phyloP scores from a whole-genome alignment of 1,140 invertebrate species.

The Drosophila miranda region DNA sequence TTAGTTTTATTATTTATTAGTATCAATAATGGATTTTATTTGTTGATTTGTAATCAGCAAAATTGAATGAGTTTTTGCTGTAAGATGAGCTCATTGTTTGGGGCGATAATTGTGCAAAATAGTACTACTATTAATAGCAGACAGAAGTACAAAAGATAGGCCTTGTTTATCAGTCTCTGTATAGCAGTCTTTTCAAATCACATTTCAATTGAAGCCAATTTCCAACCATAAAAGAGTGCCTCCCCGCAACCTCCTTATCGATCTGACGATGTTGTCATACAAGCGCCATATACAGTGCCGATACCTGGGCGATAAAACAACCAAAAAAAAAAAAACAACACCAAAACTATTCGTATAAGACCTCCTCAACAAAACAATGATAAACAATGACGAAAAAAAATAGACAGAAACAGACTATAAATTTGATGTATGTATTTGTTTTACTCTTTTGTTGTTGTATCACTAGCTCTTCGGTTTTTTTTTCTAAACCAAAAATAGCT shows the following conservation, averaged over 20 bases:
- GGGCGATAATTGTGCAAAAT: slow-evolving; percentile 14
- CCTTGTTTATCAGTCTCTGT: neutral
- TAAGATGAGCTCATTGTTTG: slow-evolving; percentile 29
- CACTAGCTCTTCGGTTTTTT: slow-evolving; percentile 13
- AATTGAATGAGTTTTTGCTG: slow-evolving; percentile 18
- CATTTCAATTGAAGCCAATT: slow-evolving; percentile 39
- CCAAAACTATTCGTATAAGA: slow-evolving; percentile 4
- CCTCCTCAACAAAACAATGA: slow-evolving; percentile 5
- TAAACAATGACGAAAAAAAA: slow-evolving; percentile 26
- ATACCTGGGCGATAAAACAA: slow-evolving; percentile 16
- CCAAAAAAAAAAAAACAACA: slow-evolving; percentile 5
- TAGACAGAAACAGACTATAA: slow-evolving; percentile 27
- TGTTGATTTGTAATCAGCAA: slow-evolving; percentile 9
- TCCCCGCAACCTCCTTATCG: slow-evolving; percentile 4
- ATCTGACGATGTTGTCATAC: slow-evolving; percentile 60
- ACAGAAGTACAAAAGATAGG: too few relatives aligned
- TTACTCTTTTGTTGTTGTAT: slow-evolving; percentile 27
- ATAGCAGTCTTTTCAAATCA: slow-evolving; percentile 20
- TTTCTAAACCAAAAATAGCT: slow-evolving; percentile 20
- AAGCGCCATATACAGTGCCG: slow-evolving; percentile 39
- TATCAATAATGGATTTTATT: neutral
- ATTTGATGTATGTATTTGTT: slow-evolving; percentile 35
- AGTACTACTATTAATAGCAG: slow-evolving; percentile 27
- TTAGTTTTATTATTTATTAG: slow-evolving; percentile 22
- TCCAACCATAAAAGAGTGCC: slow-evolving; percentile 24